phyloP scores from a whole-genome alignment of 2,888 invertebrate species.

The Heterodera filipjevi region DNA sequence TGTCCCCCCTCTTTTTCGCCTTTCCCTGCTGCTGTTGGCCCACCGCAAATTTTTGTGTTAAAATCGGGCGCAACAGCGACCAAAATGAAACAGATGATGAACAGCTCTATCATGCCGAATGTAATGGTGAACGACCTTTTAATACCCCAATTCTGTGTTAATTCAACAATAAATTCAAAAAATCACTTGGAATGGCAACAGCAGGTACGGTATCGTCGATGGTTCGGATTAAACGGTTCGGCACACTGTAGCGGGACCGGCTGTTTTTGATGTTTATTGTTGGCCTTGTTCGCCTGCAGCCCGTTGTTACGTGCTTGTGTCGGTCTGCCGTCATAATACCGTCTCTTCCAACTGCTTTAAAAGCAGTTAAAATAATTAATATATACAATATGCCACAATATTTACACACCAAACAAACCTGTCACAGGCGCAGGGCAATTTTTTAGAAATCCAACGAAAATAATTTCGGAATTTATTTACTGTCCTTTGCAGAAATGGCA shows the following conservation, averaged over 20 bases:
- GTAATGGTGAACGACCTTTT: constrained; percentile 55
- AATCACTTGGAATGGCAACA: constrained; percentile 45
- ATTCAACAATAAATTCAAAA: too few relatives aligned
- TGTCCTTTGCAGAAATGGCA: neutral
- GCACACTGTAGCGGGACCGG: neutral
- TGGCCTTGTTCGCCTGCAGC: neutral
- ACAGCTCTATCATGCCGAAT: constrained; percentile 59
- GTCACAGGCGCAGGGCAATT: neutral
- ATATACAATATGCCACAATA: too few relatives aligned
- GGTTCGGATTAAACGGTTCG: constrained; percentile 49
- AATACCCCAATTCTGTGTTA: constrained; percentile 8
- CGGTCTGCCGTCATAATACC: neutral
- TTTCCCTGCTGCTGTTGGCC: neutral
- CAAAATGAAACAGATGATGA: constrained; percentile 59
- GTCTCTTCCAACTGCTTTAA: neutral
- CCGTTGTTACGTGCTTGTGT: neutral
- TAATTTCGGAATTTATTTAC: neutral
- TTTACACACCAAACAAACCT: neutral
- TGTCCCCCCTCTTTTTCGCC: neutral
- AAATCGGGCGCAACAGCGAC: constrained; percentile 49
- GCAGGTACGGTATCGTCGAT: constrained; percentile 44
- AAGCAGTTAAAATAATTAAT: too few relatives aligned
- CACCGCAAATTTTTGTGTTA: constrained; percentile 33
- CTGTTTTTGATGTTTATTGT: neutral
- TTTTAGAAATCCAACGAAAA: neutral